A percentile compares a stretch with the other conserved stretches of the same genome.
Evolutionary conservation across 2,113 vertebrate genomes (phyloP).

Genomic region (Charadrius vociferus): DNA sequence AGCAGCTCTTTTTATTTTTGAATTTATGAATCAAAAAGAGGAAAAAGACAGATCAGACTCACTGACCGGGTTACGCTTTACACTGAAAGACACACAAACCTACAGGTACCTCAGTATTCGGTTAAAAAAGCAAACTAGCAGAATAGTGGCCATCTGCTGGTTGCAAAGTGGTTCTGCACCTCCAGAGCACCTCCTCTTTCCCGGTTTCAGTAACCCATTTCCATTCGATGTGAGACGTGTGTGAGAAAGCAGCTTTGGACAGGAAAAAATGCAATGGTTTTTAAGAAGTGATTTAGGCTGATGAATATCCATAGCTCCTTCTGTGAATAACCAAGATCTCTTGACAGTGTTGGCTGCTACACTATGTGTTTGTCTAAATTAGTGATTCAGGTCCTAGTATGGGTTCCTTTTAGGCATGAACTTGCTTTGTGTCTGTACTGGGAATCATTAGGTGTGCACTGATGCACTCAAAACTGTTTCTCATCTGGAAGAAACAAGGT

Average conservation of each 20-base stretch:
- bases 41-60: background rate
- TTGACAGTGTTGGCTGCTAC: background rate
- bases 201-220: background rate
- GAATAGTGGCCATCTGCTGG: constrained; percentile 13
- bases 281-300: background rate
- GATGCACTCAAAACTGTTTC: background rate
- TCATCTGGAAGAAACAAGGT: background rate
- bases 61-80: background rate
- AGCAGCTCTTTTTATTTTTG: background rate
- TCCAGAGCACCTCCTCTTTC: background rate
- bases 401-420: background rate
- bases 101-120: background rate
- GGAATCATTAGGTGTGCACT: background rate
- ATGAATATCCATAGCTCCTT: background rate
- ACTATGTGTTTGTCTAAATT: background rate
- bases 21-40: background rate
- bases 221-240: fast-evolving
- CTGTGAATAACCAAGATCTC: background rate
- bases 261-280: background rate
- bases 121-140: background rate
- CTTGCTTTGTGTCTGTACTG: background rate
- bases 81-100: background rate
- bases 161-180: background rate
- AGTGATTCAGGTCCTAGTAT: background rate
- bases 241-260: background rate